Evolutionary conservation across 2,797 vertebrate genomes (phyloP).

Genomic region (Mus spretus): DNA sequence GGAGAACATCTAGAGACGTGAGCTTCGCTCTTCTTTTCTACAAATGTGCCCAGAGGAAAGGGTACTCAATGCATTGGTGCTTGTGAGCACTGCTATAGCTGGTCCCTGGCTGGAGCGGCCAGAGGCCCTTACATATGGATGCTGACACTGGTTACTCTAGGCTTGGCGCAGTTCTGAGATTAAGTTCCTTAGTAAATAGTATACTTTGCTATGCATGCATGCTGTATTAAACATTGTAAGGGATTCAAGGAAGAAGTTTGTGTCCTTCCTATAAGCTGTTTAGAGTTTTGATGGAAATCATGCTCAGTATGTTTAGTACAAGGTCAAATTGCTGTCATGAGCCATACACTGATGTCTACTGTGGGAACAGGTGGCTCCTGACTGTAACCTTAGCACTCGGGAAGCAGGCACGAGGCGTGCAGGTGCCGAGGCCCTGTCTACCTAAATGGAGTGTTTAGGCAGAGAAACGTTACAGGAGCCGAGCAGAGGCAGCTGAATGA

Average conservation of each 20-base stretch:
- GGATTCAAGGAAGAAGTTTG: not conserved
- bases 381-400: not conserved
- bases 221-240: not conserved
- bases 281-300: not conserved
- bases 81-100: not conserved
- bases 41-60: not conserved
- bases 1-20: not conserved
- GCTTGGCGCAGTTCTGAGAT: slow-evolving; percentile 14
- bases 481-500: not conserved
- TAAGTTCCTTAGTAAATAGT: not conserved
- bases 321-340: not conserved
- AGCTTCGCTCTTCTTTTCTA: not conserved
- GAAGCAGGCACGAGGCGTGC: not conserved
- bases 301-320: not conserved
- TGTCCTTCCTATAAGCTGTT: not conserved
- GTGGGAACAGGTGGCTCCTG: not conserved
- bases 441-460: not conserved
- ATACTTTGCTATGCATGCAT: not conserved
- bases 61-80: not conserved
- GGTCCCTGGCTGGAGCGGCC: not conserved
- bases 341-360: not conserved
- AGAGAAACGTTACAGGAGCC: not conserved
- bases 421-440: not conserved
- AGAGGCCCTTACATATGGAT: not conserved
- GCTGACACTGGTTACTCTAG: not conserved